These are phyloP conservation scores for Apeltes quadracus DNA, from an alignment of 2,113 vertebrate species.

Conservation along the genomic window DNA sequence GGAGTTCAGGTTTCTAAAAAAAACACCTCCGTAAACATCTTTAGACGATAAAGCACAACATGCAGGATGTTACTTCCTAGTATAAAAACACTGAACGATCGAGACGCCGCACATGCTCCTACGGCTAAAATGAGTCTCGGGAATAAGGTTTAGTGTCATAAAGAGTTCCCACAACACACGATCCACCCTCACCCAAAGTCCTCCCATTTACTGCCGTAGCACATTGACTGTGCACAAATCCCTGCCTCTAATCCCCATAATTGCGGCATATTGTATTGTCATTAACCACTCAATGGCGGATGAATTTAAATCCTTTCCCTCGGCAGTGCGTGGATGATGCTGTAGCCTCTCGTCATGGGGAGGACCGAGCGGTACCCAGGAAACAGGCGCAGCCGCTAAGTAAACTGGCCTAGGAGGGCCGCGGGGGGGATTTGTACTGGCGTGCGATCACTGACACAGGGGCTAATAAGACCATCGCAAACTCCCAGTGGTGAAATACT, in stretches of 20 bases:
- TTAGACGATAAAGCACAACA: background rate
- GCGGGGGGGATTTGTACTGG: conserved; percentile 56
- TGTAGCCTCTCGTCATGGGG: conserved; percentile 68
- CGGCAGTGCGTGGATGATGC: conserved; percentile 76
- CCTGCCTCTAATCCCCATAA: conserved; percentile 72
- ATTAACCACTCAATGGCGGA: conserved; percentile 73
- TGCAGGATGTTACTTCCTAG: background rate
- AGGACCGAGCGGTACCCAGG: conserved; percentile 54
- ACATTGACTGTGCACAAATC: conserved; percentile 58
- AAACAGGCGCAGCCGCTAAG: conserved; percentile 55
- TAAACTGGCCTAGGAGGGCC: conserved; percentile 9
- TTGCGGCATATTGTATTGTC: conserved; percentile 75
- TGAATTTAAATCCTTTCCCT: conserved; percentile 74
- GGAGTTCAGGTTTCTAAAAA: conserved; percentile 27
- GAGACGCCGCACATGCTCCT: background rate
- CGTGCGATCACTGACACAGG: conserved; percentile 59
- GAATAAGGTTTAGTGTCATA: background rate
- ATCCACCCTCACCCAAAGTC: conserved; percentile 5
- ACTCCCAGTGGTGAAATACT: conserved; percentile 66
- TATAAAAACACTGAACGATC: background rate
- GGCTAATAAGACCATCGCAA: conserved; percentile 73
- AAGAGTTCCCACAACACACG: conserved; percentile 19
- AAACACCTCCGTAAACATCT: background rate
- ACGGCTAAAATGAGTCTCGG: background rate
- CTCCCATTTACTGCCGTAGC: conserved; percentile 48